A percentile compares a stretch with the other conserved stretches of the same genome.
These are phyloP conservation scores for Pristionchus mayeri DNA, from an alignment of 2,888 invertebrate species.

Conservation along the genomic window DNA sequence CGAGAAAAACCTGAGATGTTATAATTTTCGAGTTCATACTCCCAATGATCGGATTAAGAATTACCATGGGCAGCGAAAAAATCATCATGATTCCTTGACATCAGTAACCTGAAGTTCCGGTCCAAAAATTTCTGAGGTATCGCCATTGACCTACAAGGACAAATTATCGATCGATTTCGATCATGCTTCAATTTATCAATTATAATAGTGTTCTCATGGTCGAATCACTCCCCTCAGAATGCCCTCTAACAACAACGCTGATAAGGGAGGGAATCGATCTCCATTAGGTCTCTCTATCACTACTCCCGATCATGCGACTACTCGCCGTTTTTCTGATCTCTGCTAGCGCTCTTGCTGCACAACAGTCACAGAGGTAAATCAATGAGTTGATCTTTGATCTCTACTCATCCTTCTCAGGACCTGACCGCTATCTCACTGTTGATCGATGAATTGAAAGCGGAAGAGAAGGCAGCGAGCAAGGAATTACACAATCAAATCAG, in stretches of 20 bases:
- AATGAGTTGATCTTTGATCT: too few species aligned
- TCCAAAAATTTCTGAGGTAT: not conserved
- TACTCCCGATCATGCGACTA: not conserved
- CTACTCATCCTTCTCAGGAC: slow-evolving; percentile 25
- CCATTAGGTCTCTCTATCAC: slow-evolving; percentile 29
- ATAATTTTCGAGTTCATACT: too few species aligned
- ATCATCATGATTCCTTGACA: slow-evolving; percentile 36
- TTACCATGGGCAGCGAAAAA: slow-evolving; percentile 20
- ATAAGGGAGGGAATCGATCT: slow-evolving; percentile 40
- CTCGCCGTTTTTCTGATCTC: not conserved
- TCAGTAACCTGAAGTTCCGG: not conserved
- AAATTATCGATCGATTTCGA: not conserved
- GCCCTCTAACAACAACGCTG: slow-evolving; percentile 39
- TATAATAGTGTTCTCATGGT: not conserved
- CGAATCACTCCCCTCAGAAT: slow-evolving; percentile 14
- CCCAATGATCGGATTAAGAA: too few species aligned
- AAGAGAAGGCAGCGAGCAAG: slow-evolving; percentile 45
- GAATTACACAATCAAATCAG: slow-evolving; percentile 39
- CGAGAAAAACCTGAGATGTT: slow-evolving; percentile 2
- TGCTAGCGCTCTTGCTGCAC: not conserved
- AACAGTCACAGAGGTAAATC: not conserved
- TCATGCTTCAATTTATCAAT: not conserved
- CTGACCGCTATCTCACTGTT: not conserved
- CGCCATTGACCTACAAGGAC: not conserved
- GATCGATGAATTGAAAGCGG: slow-evolving; percentile 36